phyloP scores from a whole-genome alignment of 2,888 invertebrate species.

The Holacanthella duospinosa region DNA sequence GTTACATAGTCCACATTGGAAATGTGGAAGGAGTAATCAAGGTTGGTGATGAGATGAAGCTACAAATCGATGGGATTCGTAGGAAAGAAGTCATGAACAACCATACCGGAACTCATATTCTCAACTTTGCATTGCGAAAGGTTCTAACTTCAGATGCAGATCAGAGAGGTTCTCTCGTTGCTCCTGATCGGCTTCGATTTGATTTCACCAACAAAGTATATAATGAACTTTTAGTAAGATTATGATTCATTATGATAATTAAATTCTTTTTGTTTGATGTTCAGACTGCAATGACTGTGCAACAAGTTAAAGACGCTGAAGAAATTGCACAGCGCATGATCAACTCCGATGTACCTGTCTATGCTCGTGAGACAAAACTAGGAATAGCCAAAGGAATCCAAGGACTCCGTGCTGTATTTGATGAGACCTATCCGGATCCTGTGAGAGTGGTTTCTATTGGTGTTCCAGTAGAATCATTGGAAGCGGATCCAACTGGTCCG shows the following conservation, averaged over 20 bases:
- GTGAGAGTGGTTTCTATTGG: slow-evolving; percentile 80
- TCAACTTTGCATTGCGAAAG: slow-evolving; percentile 85
- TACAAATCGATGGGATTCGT: slow-evolving; percentile 73
- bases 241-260: slow-evolving; percentile 4
- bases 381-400: slow-evolving; percentile 79
- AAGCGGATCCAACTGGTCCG: slow-evolving; percentile 70
- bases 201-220: slow-evolving; percentile 83
- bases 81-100: slow-evolving; percentile 94
- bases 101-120: slow-evolving; percentile 92
- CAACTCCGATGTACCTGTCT: slow-evolving; percentile 64
- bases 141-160: slow-evolving; percentile 85
- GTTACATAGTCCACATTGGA: slow-evolving; percentile 58
- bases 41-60: slow-evolving; percentile 71
- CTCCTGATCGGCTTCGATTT: slow-evolving; percentile 90
- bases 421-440: slow-evolving; percentile 40
- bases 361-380: slow-evolving; percentile 73
- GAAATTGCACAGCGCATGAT: slow-evolving; percentile 66
- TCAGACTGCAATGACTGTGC: slow-evolving; percentile 67
- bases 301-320: slow-evolving; percentile 81
- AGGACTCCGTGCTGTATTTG: slow-evolving; percentile 93
- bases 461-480: slow-evolving; percentile 76
- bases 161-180: slow-evolving; percentile 92
- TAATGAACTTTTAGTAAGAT: background rate
- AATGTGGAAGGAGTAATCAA: slow-evolving; percentile 68
- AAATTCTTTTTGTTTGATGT: slow-evolving; percentile 5